Base-by-base conservation (phyloP, 2,797 vertebrate genomes). In the Fundulus diaphanus region DNA sequence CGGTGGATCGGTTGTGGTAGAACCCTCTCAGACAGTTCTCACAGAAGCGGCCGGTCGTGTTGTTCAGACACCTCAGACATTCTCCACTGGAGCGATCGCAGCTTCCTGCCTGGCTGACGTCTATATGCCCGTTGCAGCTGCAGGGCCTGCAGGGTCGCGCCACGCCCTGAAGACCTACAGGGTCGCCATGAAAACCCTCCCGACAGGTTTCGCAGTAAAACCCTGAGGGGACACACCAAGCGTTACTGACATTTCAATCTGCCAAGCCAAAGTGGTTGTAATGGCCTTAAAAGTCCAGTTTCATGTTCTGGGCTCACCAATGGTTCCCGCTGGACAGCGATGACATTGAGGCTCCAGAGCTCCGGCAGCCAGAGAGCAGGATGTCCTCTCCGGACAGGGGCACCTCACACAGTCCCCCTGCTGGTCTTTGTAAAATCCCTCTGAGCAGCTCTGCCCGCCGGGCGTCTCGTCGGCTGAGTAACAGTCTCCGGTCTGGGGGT, bases 401-500 rank as follows among this genome's bases (percentile, higher is more conserved):
- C 98, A 99, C 0, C 54, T 76, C 31, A 92, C 77, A 73, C 98
- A 99, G 82, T 74, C 1, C 0, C 74, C 76, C 0, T 87, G 92
- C 70, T 81, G 95, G 72, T 97, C 93, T 0, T 84, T 91, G 90
- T 98, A 99, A 84, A 90, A 97, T 5, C 97, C 97, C 0, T 88
- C 27, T 0, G 94, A 89, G 70, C 98, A 99, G 83, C 86, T 89
- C 13, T 46, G 86, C 0, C 87, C 91, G 3, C 80, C 92, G 16
- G 93, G 90, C 0, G 94, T 96, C 84, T 97, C 95, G 11, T 99
- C 98, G 7, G 96, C 96, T 0, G 97, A 95, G 86, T 96, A 97
- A 77, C 98, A 99, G 56, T 98, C 97, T 8, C 97, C 97, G 0
- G 96, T 99, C 76, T 96, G 94, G 0, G 97, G 94, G 74, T 99